Evolutionary conservation across 37 sponge, comb jelly and placozoan species (phyloP).

Genomic region (Oopsacas minuta): DNA sequence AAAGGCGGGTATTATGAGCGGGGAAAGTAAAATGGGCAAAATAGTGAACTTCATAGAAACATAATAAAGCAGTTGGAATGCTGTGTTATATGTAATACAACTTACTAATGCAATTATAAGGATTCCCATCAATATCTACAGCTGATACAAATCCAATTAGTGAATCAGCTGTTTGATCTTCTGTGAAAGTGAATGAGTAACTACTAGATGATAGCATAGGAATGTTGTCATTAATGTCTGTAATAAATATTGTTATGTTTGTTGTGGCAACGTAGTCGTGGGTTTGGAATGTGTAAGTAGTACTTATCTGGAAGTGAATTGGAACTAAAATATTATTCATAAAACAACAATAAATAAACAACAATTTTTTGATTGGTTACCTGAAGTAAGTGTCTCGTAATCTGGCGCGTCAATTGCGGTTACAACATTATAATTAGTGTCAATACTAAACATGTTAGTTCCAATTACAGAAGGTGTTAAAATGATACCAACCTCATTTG

Average conservation of each 20-base stretch:
- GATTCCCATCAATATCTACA: background rate
- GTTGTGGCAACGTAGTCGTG: background rate
- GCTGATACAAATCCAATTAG: conserved; percentile 6
- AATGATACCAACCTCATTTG: background rate
- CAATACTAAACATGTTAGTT: background rate
- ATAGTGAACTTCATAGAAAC: no score
- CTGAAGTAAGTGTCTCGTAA: background rate
- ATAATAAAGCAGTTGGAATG: no score
- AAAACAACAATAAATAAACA: background rate
- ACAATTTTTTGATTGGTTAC: background rate
- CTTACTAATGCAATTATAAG: conserved; percentile 12
- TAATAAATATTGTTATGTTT: background rate
- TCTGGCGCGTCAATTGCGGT: background rate
- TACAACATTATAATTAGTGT: background rate
- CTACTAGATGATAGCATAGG: background rate
- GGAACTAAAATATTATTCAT: background rate
- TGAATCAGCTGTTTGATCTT: background rate
- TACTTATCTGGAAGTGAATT: background rate
- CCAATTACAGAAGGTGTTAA: background rate
- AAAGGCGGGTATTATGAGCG: no score
- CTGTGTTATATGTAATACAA: no score
- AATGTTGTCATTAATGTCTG: background rate
- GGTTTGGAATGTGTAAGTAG: background rate
- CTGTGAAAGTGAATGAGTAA: background rate
- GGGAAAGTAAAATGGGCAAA: no score